A percentile compares a stretch with the other conserved stretches of the same genome.
phyloP scores from a whole-genome alignment of 2,113 vertebrate genomes.

The Cheilinus undulatus region DNA sequence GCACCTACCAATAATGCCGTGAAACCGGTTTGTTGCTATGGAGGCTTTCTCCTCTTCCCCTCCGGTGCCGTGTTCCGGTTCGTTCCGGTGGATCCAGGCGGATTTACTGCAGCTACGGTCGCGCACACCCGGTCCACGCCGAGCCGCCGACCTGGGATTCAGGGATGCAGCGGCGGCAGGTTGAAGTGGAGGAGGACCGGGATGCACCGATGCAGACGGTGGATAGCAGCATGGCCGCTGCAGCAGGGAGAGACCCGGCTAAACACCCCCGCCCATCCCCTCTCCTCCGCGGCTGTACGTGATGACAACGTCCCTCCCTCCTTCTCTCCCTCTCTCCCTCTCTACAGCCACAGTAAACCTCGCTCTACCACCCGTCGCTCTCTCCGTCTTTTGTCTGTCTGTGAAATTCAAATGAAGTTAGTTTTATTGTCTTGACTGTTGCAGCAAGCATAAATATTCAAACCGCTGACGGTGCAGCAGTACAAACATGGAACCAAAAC shows the following conservation, averaged over 20 bases:
- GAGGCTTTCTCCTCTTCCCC: constrained; percentile 52
- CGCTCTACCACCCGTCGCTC: not conserved
- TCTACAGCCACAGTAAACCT: constrained; percentile 6
- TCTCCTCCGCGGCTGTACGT: constrained; percentile 44
- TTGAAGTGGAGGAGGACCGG: constrained; percentile 43
- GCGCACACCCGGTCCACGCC: constrained; percentile 7
- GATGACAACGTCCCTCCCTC: constrained; percentile 38
- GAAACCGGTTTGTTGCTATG: constrained; percentile 75
- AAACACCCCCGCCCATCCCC: constrained; percentile 2
- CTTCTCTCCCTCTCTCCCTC: not conserved
- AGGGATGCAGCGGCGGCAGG: constrained; percentile 34
- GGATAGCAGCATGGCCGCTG: constrained; percentile 75
- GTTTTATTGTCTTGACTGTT: not conserved
- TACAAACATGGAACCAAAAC: not conserved
- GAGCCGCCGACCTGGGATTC: constrained; percentile 22
- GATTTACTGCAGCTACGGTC: not conserved
- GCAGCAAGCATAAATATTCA: not conserved
- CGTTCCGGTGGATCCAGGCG: constrained; percentile 1
- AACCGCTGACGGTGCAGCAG: too few relatives aligned
- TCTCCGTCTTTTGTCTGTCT: constrained; percentile 33
- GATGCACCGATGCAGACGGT: constrained; percentile 50
- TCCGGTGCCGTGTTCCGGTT: constrained; percentile 9
- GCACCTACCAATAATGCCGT: constrained; percentile 70
- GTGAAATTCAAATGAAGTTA: constrained; percentile 7
- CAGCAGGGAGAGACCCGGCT: constrained; percentile 65